Evolutionary conservation across 2,797 vertebrate genomes (phyloP).

Genomic region (Discoglossus pictus): DNA sequence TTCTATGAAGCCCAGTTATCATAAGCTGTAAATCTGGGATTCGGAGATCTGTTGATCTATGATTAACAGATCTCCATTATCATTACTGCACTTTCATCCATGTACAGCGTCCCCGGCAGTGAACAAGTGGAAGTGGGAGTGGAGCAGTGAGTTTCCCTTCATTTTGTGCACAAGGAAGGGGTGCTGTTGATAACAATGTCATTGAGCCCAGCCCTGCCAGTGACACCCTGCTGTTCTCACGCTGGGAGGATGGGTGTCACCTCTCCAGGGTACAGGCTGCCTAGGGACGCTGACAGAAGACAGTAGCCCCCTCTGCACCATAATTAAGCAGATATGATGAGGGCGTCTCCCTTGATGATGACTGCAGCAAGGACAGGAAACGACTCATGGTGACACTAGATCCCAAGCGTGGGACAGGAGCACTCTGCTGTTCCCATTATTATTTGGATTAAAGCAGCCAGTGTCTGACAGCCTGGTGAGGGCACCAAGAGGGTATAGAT

Average conservation of each 20-base stretch:
- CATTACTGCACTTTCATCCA: too few relatives aligned
- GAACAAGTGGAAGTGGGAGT: slow-evolving; percentile 5
- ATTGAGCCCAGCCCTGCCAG: slow-evolving; percentile 45
- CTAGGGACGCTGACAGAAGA: slow-evolving; percentile 12
- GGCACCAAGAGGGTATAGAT: too few relatives aligned
- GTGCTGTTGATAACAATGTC: slow-evolving; percentile 68
- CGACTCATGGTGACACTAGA: background rate
- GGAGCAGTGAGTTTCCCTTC: slow-evolving; percentile 10
- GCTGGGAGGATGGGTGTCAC: slow-evolving; percentile 35
- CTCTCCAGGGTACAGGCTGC: background rate
- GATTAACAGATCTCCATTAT: too few relatives aligned
- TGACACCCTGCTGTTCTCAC: slow-evolving; percentile 25
- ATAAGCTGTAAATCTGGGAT: too few relatives aligned
- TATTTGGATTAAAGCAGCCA: too few relatives aligned
- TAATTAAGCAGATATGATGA: background rate
- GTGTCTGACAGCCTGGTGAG: too few relatives aligned
- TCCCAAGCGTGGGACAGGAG: background rate
- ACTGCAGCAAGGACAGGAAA: background rate
- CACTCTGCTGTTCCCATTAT: background rate
- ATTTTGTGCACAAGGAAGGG: background rate
- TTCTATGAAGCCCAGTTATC: too few relatives aligned
- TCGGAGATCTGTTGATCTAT: too few relatives aligned
- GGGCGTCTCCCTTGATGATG: background rate
- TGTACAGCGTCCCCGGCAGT: background rate
- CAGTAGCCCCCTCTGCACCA: background rate